These are phyloP conservation scores for Macroteleia sp. DNA, from an alignment of 2,888 invertebrate genomes.

Conservation along the genomic window DNA sequence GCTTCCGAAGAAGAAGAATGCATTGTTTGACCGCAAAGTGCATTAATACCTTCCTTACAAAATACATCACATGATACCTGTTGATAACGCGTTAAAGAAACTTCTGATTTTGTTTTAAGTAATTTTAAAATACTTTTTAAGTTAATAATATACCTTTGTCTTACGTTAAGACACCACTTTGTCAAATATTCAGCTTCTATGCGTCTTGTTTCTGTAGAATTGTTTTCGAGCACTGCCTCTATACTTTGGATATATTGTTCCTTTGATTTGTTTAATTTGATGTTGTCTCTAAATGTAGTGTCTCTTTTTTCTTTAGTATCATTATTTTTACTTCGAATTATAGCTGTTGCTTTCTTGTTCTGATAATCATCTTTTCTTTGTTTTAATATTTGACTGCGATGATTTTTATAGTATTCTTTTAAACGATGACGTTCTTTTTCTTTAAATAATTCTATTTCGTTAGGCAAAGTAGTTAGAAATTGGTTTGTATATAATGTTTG, in stretches of 20 bases:
- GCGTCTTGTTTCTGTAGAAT: not conserved
- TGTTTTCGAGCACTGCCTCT: not conserved
- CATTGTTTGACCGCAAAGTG: constrained; percentile 25
- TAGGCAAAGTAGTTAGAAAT: too few species aligned
- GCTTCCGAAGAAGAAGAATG: constrained; percentile 15
- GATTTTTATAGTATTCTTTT: too few species aligned
- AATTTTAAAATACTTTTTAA: constrained; percentile 1
- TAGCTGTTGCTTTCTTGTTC: too few species aligned
- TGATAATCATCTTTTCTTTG: too few species aligned
- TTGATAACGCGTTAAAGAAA: constrained; percentile 8
- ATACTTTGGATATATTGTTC: constrained; percentile 9
- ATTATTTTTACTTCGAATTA: not conserved
- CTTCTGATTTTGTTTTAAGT: constrained; percentile 20
- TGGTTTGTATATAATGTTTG: too few species aligned
- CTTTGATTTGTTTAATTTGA: constrained; percentile 1
- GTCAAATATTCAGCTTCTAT: constrained; percentile 6
- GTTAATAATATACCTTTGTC: constrained; percentile 1
- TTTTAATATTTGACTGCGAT: too few species aligned
- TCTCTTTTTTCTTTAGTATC: not conserved
- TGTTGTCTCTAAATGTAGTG: not conserved
- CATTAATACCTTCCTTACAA: constrained; percentile 1
- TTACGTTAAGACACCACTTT: constrained; percentile 1
- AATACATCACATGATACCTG: not conserved
- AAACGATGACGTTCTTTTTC: too few species aligned
- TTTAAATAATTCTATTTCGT: too few species aligned